A percentile compares a stretch with the other conserved stretches of the same genome.
These are phyloP conservation scores for Paracentrotus lividus DNA, from an alignment of 53 echinoderm and acorn worm species.

Conservation along the genomic window DNA sequence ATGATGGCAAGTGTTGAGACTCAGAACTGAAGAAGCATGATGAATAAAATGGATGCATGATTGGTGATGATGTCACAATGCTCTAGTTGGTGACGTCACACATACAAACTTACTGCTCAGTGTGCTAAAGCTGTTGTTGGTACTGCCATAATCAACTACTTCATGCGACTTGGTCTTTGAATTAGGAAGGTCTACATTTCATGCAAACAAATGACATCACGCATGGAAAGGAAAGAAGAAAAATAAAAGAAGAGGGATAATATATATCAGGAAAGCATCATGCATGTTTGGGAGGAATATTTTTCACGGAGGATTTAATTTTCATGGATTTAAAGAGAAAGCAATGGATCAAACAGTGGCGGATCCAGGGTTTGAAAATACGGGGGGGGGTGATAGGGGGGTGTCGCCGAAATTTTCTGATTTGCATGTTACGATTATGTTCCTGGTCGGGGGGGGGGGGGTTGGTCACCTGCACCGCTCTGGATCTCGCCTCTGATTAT, in stretches of 20 bases:
- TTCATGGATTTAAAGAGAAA: no score
- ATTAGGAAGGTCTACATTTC: neutral
- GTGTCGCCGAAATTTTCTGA: neutral
- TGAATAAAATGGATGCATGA: constrained; percentile 28
- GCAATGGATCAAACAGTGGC: no score
- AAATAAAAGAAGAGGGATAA: neutral
- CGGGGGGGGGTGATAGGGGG: neutral
- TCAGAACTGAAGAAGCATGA: neutral
- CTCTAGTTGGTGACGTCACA: constrained; percentile 42
- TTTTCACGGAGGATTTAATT: no score
- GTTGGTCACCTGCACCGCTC: no score
- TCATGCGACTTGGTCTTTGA: neutral
- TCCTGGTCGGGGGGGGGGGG: no score
- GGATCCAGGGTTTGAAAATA: neutral
- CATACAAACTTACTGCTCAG: constrained; percentile 57
- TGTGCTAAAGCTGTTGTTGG: constrained; percentile 26
- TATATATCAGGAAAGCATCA: neutral
- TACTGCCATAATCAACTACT: constrained; percentile 57
- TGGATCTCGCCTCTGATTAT: no score
- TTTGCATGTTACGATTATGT: no score
- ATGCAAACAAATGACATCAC: constrained; percentile 60
- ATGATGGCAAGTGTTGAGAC: constrained; percentile 43
- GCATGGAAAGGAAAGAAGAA: neutral
- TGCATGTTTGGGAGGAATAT: neutral
- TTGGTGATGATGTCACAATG: constrained; percentile 46